These are phyloP conservation scores for Drymonia ruficornis DNA, from an alignment of 2,888 invertebrate species.

Conservation along the genomic window DNA sequence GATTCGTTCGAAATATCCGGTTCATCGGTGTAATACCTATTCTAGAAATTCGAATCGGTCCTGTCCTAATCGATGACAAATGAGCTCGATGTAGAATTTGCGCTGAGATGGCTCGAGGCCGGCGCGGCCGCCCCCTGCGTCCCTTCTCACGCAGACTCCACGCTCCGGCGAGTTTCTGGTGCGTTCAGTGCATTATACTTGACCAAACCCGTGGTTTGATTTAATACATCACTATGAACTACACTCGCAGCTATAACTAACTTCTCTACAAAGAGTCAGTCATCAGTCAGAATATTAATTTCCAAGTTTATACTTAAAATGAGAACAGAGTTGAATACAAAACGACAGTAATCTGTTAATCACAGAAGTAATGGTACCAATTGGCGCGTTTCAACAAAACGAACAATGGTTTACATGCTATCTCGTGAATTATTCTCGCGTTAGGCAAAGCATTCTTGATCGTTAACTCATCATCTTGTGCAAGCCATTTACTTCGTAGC, in stretches of 20 bases:
- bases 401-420: conserved; percentile 7
- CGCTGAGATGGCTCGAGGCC: conserved; percentile 19
- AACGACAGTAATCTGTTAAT: not conserved
- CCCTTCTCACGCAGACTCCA: conserved; percentile 20
- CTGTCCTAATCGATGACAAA: conserved; percentile 24
- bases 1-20: not conserved
- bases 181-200: not conserved
- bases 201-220: conserved; percentile 36
- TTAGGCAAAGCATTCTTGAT: not conserved
- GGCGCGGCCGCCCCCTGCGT: conserved; percentile 23
- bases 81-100: conserved; percentile 22
- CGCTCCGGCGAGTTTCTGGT: conserved; percentile 57
- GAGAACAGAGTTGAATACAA: no score
- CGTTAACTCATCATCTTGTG: conserved; percentile 38
- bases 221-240: conserved; percentile 8
- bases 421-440: conserved; percentile 3
- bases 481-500: conserved; percentile 34
- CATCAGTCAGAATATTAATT: no score
- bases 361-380: not conserved
- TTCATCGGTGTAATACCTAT: conserved; percentile 10
- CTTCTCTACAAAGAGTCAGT: no score
- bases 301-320: no score
- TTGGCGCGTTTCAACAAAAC: not conserved
- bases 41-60: conserved; percentile 23
- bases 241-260: not conserved